Evolutionary conservation across 2,797 vertebrate genomes (phyloP).

Genomic region (Molossus alvarezi): DNA sequence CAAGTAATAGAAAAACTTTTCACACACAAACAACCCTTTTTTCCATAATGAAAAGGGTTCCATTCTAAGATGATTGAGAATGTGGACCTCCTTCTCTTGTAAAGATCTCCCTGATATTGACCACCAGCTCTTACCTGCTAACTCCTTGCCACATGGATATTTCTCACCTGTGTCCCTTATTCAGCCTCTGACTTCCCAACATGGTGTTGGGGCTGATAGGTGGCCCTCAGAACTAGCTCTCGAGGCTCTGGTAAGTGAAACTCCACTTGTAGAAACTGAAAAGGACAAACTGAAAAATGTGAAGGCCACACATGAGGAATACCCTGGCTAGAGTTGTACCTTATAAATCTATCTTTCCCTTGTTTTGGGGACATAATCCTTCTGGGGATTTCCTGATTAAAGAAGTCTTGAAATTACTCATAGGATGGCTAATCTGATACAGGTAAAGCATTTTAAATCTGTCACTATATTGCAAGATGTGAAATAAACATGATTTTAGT

Average conservation of each 20-base stretch:
- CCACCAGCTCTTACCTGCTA: neutral
- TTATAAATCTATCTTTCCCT: neutral
- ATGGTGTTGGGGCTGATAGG: neutral
- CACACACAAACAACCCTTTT: neutral
- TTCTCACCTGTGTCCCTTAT: rapidly evolving
- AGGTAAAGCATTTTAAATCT: neutral
- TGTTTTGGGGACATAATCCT: neutral
- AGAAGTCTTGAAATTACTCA: neutral
- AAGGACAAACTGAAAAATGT: neutral
- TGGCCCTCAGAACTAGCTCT: neutral
- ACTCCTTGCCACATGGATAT: neutral
- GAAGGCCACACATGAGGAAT: neutral
- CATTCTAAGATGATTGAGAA: neutral
- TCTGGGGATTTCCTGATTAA: neutral
- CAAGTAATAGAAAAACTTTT: neutral
- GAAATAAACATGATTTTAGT: neutral
- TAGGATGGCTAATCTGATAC: neutral
- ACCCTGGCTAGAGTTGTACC: neutral
- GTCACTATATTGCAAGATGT: neutral
- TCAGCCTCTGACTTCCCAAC: neutral
- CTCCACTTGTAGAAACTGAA: neutral
- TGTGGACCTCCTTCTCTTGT: too few relatives aligned
- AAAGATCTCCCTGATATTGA: neutral
- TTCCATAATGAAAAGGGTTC: neutral
- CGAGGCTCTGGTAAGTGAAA: neutral